These are phyloP conservation scores for Exocentrus adspersus DNA, from an alignment of 2,888 invertebrate species.

Conservation along the genomic window DNA sequence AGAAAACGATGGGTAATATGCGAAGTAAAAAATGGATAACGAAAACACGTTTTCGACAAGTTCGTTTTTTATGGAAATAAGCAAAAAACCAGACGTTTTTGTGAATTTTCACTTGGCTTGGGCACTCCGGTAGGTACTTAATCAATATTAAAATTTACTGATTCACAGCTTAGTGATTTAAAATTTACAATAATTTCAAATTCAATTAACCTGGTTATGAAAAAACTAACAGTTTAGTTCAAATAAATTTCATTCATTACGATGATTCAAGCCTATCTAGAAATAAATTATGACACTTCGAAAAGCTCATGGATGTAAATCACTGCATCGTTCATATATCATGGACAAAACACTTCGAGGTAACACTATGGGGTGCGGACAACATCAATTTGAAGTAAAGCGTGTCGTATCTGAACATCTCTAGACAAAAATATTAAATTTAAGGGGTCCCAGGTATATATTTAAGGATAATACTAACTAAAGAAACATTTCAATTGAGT, in stretches of 20 bases:
- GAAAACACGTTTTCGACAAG: too few relatives aligned
- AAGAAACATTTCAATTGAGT: slow-evolving; percentile 10
- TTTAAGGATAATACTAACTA: slow-evolving; percentile 22
- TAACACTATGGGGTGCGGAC: slow-evolving; percentile 51
- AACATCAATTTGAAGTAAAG: slow-evolving; percentile 54
- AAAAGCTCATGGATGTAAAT: slow-evolving; percentile 38
- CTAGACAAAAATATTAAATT: slow-evolving; percentile 34
- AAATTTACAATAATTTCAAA: too few relatives aligned
- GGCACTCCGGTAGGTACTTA: too few relatives aligned
- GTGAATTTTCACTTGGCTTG: too few relatives aligned
- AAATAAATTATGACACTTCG: slow-evolving; percentile 32
- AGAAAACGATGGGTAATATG: too few relatives aligned
- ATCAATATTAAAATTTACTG: too few relatives aligned
- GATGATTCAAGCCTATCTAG: slow-evolving; percentile 7
- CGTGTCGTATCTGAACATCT: slow-evolving; percentile 53
- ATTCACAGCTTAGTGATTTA: too few relatives aligned
- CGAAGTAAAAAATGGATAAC: too few relatives aligned
- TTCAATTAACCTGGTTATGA: too few relatives aligned
- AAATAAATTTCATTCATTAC: neutral
- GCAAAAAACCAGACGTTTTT: too few relatives aligned
- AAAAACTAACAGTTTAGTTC: neutral
- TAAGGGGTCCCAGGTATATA: slow-evolving; percentile 29
- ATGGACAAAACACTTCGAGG: slow-evolving; percentile 48
- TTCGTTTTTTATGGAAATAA: too few relatives aligned
- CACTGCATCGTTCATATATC: slow-evolving; percentile 50